Evolutionary conservation across 2,888 invertebrate species (phyloP), one percentile per base, ranked within the genome.

Genomic region (Cheilosia impressa): DNA sequence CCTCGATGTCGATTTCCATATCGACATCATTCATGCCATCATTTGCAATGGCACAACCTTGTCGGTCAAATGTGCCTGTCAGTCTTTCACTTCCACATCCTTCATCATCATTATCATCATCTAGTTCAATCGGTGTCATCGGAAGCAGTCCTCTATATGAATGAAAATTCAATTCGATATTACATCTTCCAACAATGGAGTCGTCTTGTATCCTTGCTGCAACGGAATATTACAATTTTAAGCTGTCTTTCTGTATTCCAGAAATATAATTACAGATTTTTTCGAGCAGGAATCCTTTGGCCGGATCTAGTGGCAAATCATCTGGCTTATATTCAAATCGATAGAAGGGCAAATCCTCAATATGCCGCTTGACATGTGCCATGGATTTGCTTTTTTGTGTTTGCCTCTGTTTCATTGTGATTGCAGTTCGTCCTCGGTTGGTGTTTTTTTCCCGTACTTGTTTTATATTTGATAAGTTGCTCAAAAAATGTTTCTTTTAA

Each of bases 251-350:
- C 17, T 15, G 24, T 15, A 15, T 52, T 24, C n/a, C 5, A 24
- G 24, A 52, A 63, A 71, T 71, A 72, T 76, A 85, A 71, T 88
- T 87, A 92, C 91, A 90, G 66, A 90, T 90, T 87, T 91, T 91
- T 79, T 91, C 91, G 62, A 83, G 75, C 34, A 91, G 79, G 66
- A 88, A 91, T 38, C 89, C 89, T 81, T 90, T 91, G 17, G 89
- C 88, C 3, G 92, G 92, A 89, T 92, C 92, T 34, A 92, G 83
- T 1, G 92, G 92, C 87, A 92, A 87, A 71, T 92, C 91, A 87
- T 92, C 92, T 34, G 89, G 89, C 22, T 88, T 79, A 82, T 92
- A 92, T 41, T 88, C 81, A 68, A 91, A 89, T 41, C 88, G 87
- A 87, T 92, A 92, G 72, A 92, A 92, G 5, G 92, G 92, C 43